A percentile compares a stretch with the other conserved stretches of the same genome.
Conservation (phyloP, 2,113 vertebrate genomes). For the Panurus biarmicus region DNA sequence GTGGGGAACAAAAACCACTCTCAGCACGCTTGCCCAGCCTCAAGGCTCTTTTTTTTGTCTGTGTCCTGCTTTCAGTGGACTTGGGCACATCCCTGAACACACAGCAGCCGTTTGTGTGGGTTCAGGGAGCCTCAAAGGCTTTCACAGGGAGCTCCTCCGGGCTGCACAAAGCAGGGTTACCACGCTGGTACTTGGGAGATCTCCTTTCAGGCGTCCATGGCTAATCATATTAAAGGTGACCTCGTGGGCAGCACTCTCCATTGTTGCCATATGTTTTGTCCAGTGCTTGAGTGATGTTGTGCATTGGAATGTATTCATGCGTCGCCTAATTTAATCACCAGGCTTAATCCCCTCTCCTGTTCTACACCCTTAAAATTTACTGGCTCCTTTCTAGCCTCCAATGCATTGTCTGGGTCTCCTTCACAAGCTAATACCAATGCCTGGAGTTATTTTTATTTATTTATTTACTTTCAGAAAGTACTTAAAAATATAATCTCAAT, state of each 20-base stretch:
- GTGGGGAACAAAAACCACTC: slow-evolving; percentile 82
- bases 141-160: slow-evolving; percentile 12
- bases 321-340: slow-evolving; percentile 76
- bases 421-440: background rate
- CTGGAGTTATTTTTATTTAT: background rate
- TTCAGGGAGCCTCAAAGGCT: slow-evolving; percentile 69
- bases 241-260: slow-evolving; percentile 65
- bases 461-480: background rate
- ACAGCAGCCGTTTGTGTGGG: slow-evolving; percentile 46
- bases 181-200: slow-evolving; percentile 28
- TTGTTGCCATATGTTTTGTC: slow-evolving; percentile 80
- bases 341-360: slow-evolving; percentile 59
- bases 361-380: slow-evolving; percentile 38
- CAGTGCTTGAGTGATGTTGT: slow-evolving; percentile 77
- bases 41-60: slow-evolving; percentile 54
- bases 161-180: slow-evolving; percentile 61
- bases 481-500: background rate
- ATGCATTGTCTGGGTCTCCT: background rate
- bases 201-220: slow-evolving; percentile 73
- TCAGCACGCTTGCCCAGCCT: slow-evolving; percentile 63
- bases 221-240: slow-evolving; percentile 83
- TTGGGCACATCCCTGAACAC: slow-evolving; percentile 76
- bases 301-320: slow-evolving; percentile 84
- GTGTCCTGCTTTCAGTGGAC: slow-evolving; percentile 69
- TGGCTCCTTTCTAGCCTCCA: background rate